These are phyloP conservation scores for Coecobrya sp. DNA, from an alignment of 2,888 invertebrate genomes.

Conservation along the genomic window DNA sequence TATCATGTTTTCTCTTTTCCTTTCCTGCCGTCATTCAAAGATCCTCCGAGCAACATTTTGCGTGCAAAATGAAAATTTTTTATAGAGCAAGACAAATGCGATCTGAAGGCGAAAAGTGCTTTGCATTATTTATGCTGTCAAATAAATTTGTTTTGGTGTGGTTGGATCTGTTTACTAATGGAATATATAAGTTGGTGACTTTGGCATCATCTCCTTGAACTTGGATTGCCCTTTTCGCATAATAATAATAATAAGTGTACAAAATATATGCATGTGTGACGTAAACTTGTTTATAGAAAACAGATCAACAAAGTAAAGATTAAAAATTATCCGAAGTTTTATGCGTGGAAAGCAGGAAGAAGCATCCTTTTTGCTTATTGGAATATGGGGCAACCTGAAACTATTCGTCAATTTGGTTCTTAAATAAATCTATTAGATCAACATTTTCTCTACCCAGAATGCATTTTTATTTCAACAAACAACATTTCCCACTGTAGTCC, in stretches of 20 bases:
- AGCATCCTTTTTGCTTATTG: too few species aligned
- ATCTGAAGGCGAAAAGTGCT: neutral
- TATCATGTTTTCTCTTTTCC: too few species aligned
- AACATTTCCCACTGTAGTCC: too few species aligned
- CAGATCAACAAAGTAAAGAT: neutral
- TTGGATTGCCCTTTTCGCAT: neutral
- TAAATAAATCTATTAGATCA: too few species aligned
- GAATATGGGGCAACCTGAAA: too few species aligned
- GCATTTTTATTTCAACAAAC: too few species aligned
- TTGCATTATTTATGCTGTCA: neutral
- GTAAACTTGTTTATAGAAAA: neutral
- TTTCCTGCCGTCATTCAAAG: neutral
- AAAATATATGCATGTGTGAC: neutral
- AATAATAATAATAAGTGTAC: neutral
- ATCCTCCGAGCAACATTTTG: neutral
- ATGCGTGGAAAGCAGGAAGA: too few species aligned
- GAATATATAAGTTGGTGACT: neutral
- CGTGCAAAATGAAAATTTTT: neutral
- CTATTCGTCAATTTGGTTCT: too few species aligned
- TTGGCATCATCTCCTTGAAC: neutral
- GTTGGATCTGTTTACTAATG: neutral
- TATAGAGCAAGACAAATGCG: neutral
- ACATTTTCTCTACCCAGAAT: too few species aligned
- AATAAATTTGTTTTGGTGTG: conserved; percentile 2
- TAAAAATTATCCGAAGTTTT: too few species aligned